These are phyloP conservation scores for Drosophila equinoxialis DNA, from an alignment of 1,140 invertebrate genomes.

Conservation along the genomic window DNA sequence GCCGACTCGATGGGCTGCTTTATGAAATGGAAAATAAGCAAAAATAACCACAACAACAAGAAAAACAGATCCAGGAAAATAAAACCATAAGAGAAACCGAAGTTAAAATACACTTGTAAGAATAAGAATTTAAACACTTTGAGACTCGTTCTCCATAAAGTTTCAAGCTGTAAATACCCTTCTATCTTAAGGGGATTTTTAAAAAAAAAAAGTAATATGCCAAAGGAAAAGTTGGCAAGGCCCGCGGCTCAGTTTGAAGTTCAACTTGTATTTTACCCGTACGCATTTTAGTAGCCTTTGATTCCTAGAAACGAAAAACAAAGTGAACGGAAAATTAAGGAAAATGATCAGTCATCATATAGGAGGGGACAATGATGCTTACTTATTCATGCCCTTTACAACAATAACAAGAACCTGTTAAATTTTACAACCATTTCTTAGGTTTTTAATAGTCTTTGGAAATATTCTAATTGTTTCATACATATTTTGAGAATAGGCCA, in stretches of 20 bases:
- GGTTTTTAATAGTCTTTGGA: constrained; percentile 71
- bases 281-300: constrained; percentile 19
- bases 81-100: constrained; percentile 30
- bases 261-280: constrained; percentile 35
- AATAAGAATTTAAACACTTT: too few species aligned
- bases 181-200: too few species aligned
- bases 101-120: not conserved
- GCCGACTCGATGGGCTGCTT: constrained; percentile 67
- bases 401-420: constrained; percentile 49
- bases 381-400: constrained; percentile 78
- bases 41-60: constrained; percentile 62
- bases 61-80: constrained; percentile 47
- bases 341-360: constrained; percentile 67
- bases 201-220: too few species aligned
- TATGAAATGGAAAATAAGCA: constrained; percentile 79
- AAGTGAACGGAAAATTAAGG: not conserved
- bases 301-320: not conserved
- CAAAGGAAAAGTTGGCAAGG: constrained; percentile 16
- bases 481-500: constrained; percentile 57
- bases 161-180: too few species aligned
- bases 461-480: constrained; percentile 81
- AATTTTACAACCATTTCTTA: constrained; percentile 64
- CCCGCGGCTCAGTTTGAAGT: constrained; percentile 54
- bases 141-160: too few species aligned
- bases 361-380: constrained; percentile 52